Conservation (phyloP, 2,113 vertebrate genomes). For the Ornithorhynchus anatinus region DNA sequence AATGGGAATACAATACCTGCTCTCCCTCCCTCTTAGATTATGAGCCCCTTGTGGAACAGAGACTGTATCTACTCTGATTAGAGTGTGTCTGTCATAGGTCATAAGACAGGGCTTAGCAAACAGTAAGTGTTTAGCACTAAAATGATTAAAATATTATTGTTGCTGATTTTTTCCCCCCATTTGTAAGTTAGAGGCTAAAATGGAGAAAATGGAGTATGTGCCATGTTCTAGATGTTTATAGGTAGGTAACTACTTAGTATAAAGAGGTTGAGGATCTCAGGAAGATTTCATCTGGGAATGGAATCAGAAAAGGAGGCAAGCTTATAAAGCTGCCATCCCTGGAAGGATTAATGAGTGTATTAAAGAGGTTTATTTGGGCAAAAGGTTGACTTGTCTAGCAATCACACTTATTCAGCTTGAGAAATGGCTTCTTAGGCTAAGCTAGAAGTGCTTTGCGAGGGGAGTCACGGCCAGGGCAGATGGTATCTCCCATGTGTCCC, state of each 20-base stretch:
- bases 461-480: neutral
- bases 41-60: no score
- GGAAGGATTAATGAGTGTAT: neutral
- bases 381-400: neutral
- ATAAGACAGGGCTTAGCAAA: neutral
- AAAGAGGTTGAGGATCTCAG: neutral
- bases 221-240: neutral
- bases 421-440: neutral
- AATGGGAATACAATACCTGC: neutral
- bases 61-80: no score
- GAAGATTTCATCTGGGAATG: neutral
- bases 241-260: neutral
- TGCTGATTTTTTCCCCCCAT: neutral
- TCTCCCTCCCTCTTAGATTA: no score
- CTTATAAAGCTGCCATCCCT: neutral
- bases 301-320: neutral
- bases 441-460: neutral
- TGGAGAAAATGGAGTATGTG: neutral
- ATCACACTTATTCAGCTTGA: neutral
- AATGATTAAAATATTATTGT: no score
- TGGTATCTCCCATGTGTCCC: no score
- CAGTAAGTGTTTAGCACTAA: neutral
- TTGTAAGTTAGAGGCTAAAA: neutral
- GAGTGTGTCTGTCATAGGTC: neutral
- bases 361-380: neutral